These are phyloP conservation scores for Tinea semifulvella DNA, from an alignment of 2,888 invertebrate species.

Conservation along the genomic window DNA sequence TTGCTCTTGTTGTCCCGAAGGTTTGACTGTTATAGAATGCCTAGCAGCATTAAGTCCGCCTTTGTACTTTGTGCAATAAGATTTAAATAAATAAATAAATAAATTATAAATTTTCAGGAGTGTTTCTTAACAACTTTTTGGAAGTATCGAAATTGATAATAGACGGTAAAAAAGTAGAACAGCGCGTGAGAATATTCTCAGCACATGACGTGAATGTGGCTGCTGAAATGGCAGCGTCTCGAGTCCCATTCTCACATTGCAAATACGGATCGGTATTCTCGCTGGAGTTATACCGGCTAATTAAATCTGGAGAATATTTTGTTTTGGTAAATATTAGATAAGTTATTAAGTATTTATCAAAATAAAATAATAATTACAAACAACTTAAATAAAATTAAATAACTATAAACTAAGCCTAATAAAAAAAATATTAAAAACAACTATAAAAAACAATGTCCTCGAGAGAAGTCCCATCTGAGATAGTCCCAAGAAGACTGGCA, in stretches of 20 bases:
- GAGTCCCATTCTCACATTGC: neutral
- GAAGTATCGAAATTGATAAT: neutral
- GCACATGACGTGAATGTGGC: slow-evolving; percentile 4
- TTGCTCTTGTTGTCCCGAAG: no score
- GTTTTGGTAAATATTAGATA: neutral
- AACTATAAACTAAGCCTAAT: no score
- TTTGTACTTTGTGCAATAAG: no score
- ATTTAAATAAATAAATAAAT: neutral
- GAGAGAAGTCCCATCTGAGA: no score
- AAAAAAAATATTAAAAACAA: no score
- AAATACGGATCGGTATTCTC: neutral
- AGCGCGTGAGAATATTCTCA: slow-evolving; percentile 7
- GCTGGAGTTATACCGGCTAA: neutral
- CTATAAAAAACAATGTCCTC: no score
- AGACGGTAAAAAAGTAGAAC: neutral
- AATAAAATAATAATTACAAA: no score
- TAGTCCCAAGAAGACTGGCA: no score
- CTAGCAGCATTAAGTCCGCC: no score
- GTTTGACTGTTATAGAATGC: no score
- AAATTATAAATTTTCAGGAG: neutral
- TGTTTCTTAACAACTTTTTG: neutral
- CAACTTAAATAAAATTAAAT: no score
- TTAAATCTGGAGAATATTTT: neutral
- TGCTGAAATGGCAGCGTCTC: neutral
- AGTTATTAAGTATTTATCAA: neutral